phyloP scores from a whole-genome alignment of 2,888 invertebrate species.

The Lasioglossum calceatum region DNA sequence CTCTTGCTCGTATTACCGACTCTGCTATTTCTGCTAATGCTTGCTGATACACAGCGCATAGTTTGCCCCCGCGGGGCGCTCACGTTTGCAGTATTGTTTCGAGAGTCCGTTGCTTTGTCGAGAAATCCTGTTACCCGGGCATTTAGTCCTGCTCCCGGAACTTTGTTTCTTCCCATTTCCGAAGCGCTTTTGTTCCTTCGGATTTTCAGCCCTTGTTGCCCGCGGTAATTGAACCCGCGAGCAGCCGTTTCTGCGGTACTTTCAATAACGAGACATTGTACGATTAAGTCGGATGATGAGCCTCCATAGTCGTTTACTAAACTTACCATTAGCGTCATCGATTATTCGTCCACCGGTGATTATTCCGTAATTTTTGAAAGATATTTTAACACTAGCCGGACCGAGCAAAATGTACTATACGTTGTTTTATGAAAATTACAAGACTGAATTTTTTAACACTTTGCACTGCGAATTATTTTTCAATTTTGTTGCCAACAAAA shows the following conservation, averaged over 20 bases:
- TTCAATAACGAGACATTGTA: background rate
- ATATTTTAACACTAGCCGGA: too few relatives aligned
- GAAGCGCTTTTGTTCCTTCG: background rate
- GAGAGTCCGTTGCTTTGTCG: background rate
- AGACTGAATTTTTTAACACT: too few relatives aligned
- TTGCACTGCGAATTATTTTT: too few relatives aligned
- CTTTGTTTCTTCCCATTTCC: constrained; percentile 7
- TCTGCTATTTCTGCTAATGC: background rate
- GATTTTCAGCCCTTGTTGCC: constrained; percentile 7
- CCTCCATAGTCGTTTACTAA: background rate
- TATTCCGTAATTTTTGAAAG: too few relatives aligned
- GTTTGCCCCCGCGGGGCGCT: background rate
- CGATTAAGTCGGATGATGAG: background rate
- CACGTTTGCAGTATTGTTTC: constrained; percentile 9
- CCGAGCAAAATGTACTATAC: too few relatives aligned
- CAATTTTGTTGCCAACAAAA: too few relatives aligned
- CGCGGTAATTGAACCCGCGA: background rate
- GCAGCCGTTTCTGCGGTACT: background rate
- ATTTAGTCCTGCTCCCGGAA: background rate
- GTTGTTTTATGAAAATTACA: too few relatives aligned
- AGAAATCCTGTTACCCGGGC: background rate
- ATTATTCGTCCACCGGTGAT: background rate
- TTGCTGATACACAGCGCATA: background rate
- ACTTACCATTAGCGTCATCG: background rate
- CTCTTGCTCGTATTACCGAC: constrained; percentile 43